Conservation (phyloP, 2,888 invertebrate species). For the Eurois occulta region DNA sequence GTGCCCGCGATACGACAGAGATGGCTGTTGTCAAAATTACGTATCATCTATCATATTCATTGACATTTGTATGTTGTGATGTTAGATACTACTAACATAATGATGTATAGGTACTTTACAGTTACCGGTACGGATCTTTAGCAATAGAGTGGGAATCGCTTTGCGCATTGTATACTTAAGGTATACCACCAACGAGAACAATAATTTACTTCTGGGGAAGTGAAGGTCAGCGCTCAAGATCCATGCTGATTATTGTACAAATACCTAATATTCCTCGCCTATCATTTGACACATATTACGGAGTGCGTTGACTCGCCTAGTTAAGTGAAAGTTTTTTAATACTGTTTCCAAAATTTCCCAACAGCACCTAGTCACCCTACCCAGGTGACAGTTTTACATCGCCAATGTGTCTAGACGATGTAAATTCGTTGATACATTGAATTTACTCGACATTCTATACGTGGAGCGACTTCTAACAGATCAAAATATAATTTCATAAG, state of each 20-base stretch:
- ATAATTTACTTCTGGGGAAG: too few relatives aligned
- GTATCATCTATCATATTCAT: background rate
- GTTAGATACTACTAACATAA: background rate
- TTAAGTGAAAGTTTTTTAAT: background rate
- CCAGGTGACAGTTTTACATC: slow-evolving; percentile 57
- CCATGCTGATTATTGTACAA: too few relatives aligned
- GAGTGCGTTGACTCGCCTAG: background rate
- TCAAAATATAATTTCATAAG: slow-evolving; percentile 55
- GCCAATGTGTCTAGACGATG: slow-evolving; percentile 70
- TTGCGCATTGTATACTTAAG: too few relatives aligned
- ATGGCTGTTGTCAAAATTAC: too few relatives aligned
- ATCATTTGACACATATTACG: background rate
- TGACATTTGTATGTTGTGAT: too few relatives aligned
- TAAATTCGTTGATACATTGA: slow-evolving; percentile 69
- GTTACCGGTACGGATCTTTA: too few relatives aligned
- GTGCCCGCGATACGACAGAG: too few relatives aligned
- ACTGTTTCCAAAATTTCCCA: background rate
- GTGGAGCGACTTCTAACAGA: slow-evolving; percentile 35
- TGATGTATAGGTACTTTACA: too few relatives aligned
- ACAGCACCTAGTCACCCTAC: slow-evolving; percentile 27
- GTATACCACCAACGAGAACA: too few relatives aligned
- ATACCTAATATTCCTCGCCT: background rate
- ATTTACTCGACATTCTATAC: slow-evolving; percentile 52
- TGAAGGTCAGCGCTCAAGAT: too few relatives aligned
- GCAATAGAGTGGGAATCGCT: too few relatives aligned